Evolutionary conservation across 1,140 invertebrate species (phyloP).

Genomic region (Drosophila elegans): DNA sequence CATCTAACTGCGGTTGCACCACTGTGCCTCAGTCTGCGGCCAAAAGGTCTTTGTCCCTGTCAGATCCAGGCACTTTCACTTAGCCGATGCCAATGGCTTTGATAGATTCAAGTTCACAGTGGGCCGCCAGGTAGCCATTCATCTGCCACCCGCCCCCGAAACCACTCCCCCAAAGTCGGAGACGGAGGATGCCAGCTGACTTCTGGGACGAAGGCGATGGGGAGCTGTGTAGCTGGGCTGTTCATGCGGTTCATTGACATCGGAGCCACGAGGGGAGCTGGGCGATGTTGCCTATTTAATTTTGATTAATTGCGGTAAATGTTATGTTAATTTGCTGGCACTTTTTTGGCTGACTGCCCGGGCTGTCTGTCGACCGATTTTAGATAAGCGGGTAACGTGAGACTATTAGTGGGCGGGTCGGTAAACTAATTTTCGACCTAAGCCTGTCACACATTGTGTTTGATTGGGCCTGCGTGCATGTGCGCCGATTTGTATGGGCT

Average conservation of each 20-base stretch:
- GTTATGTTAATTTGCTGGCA: slow-evolving; percentile 71
- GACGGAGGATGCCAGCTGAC: slow-evolving; percentile 25
- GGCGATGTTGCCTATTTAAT: slow-evolving; percentile 20
- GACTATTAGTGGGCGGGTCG: slow-evolving; percentile 50
- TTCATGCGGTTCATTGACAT: slow-evolving; percentile 58
- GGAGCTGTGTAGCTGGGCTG: slow-evolving; percentile 13
- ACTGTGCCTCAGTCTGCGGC: slow-evolving; percentile 8
- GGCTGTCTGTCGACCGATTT: slow-evolving; percentile 45
- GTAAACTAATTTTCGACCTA: slow-evolving; percentile 40
- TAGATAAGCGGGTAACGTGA: slow-evolving; percentile 57
- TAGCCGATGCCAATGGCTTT: slow-evolving; percentile 40
- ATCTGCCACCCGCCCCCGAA: slow-evolving; percentile 1
- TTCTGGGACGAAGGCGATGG: not conserved
- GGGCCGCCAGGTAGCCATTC: slow-evolving; percentile 57
- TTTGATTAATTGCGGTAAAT: slow-evolving; percentile 79
- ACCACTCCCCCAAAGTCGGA: not conserved
- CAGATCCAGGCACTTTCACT: slow-evolving; percentile 55
- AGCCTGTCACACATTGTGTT: slow-evolving; percentile 21
- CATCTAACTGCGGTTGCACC: not conserved
- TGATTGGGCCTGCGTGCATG: slow-evolving; percentile 5
- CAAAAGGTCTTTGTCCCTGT: slow-evolving; percentile 49
- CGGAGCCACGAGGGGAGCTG: slow-evolving; percentile 6
- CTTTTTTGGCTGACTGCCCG: slow-evolving; percentile 53
- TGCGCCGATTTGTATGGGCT: slow-evolving; percentile 25
- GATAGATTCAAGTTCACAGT: slow-evolving; percentile 69